These are phyloP conservation scores for Melieria omissa DNA, from an alignment of 2,888 invertebrate species.

Conservation along the genomic window DNA sequence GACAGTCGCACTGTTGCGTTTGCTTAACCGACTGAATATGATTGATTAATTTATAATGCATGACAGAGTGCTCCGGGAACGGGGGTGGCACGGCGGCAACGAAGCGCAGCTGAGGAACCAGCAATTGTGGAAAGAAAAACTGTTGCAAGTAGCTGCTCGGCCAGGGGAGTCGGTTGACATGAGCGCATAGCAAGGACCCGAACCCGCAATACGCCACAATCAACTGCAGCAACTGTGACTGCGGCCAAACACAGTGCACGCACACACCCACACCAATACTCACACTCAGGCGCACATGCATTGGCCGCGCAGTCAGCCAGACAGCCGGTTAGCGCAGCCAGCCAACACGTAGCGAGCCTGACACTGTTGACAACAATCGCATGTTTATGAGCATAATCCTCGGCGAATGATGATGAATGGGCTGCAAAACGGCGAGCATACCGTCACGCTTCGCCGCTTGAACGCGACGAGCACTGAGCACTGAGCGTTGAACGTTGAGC, in stretches of 20 bases:
- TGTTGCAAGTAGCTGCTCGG: not conserved
- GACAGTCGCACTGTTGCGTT: slow-evolving; percentile 30
- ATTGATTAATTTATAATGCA: slow-evolving; percentile 40
- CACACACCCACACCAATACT: not conserved
- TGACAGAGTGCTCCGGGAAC: slow-evolving; percentile 21
- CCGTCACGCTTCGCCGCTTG: not conserved
- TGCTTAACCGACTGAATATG: slow-evolving; percentile 30
- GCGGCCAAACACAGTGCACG: not conserved
- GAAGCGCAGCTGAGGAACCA: not conserved
- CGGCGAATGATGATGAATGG: slow-evolving; percentile 62
- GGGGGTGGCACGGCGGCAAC: not conserved
- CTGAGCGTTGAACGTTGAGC: not conserved
- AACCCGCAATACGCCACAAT: not conserved
- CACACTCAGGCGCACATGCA: not conserved
- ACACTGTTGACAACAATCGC: slow-evolving; percentile 55
- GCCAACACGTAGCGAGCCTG: not conserved
- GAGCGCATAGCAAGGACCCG: not conserved
- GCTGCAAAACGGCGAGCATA: slow-evolving; percentile 11
- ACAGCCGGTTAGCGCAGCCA: not conserved
- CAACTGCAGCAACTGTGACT: not conserved
- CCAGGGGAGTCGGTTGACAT: slow-evolving; percentile 1
- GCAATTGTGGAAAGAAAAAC: slow-evolving; percentile 3
- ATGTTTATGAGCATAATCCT: slow-evolving; percentile 62
- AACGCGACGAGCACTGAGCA: slow-evolving; percentile 4
- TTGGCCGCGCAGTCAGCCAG: not conserved